phyloP scores from a whole-genome alignment of 2,113 vertebrate genomes.

The Epinephelus lanceolatus region DNA sequence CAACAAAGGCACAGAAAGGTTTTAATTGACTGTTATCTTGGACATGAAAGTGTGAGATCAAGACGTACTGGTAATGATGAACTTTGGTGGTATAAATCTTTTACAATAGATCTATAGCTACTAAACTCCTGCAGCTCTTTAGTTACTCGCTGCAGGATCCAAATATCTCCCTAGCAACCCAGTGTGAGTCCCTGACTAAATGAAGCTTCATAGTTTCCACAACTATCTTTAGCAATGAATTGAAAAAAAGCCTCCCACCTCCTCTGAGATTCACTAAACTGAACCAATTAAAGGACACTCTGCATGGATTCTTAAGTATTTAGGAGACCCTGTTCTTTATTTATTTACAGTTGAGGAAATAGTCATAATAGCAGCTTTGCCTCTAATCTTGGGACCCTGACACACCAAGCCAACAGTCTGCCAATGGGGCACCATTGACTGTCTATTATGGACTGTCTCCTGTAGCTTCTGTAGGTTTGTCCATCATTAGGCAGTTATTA shows the following conservation, averaged over 20 bases:
- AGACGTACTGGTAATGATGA: not conserved
- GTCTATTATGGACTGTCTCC: too few species aligned
- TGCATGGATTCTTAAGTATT: not conserved
- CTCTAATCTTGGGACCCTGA: not conserved
- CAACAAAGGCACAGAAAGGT: not conserved
- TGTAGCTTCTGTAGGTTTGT: not conserved
- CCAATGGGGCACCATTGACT: too few species aligned
- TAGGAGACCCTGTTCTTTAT: not conserved
- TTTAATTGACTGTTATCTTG: not conserved
- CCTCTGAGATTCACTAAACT: not conserved
- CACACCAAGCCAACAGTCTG: not conserved
- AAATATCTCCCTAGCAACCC: constrained; percentile 20
- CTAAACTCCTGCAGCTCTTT: not conserved
- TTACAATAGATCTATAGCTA: not conserved
- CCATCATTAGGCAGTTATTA: not conserved
- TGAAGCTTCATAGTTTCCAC: constrained; percentile 9
- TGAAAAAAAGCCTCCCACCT: not conserved
- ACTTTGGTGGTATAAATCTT: not conserved
- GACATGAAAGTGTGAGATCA: not conserved
- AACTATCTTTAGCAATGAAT: constrained; percentile 30
- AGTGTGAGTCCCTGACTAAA: constrained; percentile 17
- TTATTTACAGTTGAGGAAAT: not conserved
- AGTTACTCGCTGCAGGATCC: not conserved
- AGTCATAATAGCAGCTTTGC: not conserved
- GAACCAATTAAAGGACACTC: not conserved